A percentile compares a stretch with the other conserved stretches of the same genome.
Conservation (phyloP, 2,888 invertebrate species). For the Elegia similella region DNA sequence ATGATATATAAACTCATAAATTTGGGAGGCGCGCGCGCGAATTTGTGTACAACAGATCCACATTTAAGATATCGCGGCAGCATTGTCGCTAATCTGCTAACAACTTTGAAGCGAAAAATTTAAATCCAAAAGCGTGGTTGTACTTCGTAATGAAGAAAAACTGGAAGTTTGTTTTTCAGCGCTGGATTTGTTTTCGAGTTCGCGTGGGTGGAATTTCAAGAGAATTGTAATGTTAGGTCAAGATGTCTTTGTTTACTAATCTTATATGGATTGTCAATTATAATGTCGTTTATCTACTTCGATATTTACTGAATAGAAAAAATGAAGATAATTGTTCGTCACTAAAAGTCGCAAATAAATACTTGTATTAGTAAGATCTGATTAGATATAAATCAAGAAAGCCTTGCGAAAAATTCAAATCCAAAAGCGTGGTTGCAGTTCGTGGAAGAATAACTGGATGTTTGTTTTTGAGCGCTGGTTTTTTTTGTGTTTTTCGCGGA, state of each 20-base stretch:
- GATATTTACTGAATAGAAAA: too few species aligned
- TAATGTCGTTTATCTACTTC: too few species aligned
- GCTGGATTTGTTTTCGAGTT: background rate
- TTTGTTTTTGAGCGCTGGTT: background rate
- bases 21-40: constrained; percentile 67
- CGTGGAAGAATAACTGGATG: constrained; percentile 53
- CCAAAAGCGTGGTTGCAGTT: constrained; percentile 50
- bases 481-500: background rate
- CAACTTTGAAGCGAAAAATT: constrained; percentile 78
- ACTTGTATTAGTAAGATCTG: too few species aligned
- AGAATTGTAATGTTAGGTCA: too few species aligned
- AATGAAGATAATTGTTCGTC: too few species aligned
- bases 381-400: too few species aligned
- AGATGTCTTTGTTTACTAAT: too few species aligned
- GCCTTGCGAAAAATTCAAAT: constrained; percentile 78
- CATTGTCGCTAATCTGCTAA: constrained; percentile 80
- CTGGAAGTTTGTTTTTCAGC: constrained; percentile 8
- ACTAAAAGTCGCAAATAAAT: too few species aligned
- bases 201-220: too few species aligned
- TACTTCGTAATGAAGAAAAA: constrained; percentile 70
- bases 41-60: constrained; percentile 81
- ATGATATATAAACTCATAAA: constrained; percentile 83
- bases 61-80: constrained; percentile 78
- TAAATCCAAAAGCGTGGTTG: constrained; percentile 60
- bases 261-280: too few species aligned